Percentiles rank a stretch among this genome's conserved stretches.
Evolutionary conservation across 2,113 vertebrate species (phyloP).

Genomic region (Antechinus stuartii): DNA sequence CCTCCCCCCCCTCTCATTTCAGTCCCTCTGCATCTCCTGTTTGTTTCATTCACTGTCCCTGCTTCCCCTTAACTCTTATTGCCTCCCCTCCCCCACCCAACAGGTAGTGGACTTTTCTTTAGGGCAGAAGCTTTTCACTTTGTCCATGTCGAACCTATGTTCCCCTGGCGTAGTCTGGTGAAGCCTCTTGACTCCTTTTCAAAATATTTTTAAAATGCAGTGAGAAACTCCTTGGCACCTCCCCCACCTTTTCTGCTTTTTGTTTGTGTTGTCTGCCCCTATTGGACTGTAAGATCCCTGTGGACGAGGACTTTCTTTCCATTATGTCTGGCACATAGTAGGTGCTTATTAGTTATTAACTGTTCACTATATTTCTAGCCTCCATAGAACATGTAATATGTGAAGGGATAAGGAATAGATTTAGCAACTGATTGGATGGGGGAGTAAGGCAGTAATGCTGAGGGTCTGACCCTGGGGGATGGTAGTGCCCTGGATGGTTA

Average conservation of each 20-base stretch:
- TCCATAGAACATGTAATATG: not conserved
- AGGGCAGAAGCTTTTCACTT: not conserved
- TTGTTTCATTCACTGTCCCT: not conserved
- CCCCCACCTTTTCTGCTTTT: not conserved
- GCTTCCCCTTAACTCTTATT: too few species aligned
- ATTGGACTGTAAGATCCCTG: not conserved
- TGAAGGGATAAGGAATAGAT: not conserved
- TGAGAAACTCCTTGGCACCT: not conserved
- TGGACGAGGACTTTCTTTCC: not conserved
- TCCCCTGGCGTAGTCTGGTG: not conserved
- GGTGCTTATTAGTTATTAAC: not conserved
- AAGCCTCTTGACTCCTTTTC: not conserved
- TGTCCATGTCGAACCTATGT: not conserved
- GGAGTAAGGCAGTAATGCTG: not conserved
- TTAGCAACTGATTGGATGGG: not conserved
- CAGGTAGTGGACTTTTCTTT: not conserved
- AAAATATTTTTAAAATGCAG: not conserved
- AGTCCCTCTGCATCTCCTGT: too few species aligned
- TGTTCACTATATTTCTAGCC: not conserved
- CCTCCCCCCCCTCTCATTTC: too few species aligned
- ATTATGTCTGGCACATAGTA: not conserved
- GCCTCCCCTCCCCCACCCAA: not conserved
- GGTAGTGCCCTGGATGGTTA: not conserved
- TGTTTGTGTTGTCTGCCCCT: not conserved
- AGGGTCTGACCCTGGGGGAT: not conserved